phyloP scores from a whole-genome alignment of 2,888 invertebrate species.

The Conistra vaccinii region DNA sequence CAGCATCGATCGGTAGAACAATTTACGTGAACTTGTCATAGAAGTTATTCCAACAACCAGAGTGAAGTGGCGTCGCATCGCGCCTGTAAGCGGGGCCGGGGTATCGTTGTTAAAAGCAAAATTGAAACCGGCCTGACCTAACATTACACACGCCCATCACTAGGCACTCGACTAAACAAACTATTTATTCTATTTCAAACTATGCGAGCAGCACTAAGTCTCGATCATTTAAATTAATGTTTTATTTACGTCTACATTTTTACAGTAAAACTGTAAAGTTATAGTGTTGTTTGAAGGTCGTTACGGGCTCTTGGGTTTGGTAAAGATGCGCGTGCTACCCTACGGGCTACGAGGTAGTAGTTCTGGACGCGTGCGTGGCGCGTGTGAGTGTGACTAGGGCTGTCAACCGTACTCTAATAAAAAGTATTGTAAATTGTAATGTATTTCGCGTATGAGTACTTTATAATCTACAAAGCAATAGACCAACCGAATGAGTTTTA shows the following conservation, averaged over 20 bases:
- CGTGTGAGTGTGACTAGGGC: constrained; percentile 40
- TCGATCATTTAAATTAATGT: constrained; percentile 69
- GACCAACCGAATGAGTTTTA: no score
- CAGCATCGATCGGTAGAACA: no score
- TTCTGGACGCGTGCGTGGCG: constrained; percentile 6
- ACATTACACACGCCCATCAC: constrained; percentile 59
- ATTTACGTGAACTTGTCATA: no score
- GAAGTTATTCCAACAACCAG: no score
- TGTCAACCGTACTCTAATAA: no score
- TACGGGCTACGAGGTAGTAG: neutral
- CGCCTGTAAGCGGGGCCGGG: no score
- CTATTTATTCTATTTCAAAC: constrained; percentile 69
- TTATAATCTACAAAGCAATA: no score
- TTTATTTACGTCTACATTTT: constrained; percentile 71
- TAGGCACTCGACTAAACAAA: constrained; percentile 63
- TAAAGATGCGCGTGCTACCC: constrained; percentile 37
- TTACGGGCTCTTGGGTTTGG: constrained; percentile 55
- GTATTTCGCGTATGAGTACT: no score
- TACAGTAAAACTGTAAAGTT: constrained; percentile 57
- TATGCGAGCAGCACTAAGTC: constrained; percentile 66
- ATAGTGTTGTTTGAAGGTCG: constrained; percentile 61
- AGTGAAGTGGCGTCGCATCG: no score
- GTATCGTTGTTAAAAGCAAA: constrained; percentile 25
- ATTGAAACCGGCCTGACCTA: constrained; percentile 51
- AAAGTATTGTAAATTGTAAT: no score